These are phyloP conservation scores for Gallinago jamesoni DNA, from an alignment of 2,113 vertebrate genomes.

Conservation along the genomic window DNA sequence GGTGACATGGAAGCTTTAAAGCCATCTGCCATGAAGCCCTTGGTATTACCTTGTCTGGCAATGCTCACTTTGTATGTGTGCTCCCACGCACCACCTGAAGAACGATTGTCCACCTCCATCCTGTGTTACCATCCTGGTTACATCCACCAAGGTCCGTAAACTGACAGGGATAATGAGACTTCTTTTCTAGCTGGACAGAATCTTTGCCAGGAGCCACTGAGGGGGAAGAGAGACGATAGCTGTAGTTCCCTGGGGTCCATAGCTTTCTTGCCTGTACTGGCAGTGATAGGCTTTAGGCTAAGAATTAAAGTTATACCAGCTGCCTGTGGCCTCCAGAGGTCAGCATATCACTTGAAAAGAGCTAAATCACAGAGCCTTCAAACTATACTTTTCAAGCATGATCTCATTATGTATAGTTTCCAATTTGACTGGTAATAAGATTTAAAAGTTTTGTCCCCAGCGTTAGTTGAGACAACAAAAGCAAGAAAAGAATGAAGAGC, in stretches of 20 bases:
- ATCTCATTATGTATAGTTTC: background rate
- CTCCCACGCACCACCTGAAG: background rate
- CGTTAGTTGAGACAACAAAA: background rate
- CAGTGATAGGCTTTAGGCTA: background rate
- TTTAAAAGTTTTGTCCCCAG: background rate
- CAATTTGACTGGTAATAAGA: background rate
- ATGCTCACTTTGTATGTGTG: background rate
- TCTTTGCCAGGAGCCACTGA: background rate
- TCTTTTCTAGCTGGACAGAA: background rate
- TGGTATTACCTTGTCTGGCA: background rate
- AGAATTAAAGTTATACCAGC: background rate
- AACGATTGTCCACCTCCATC: background rate
- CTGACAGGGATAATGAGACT: background rate
- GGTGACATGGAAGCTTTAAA: background rate
- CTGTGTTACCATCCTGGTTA: background rate
- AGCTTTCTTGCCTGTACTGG: background rate
- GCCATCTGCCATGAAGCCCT: background rate
- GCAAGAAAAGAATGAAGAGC: background rate
- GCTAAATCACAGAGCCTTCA: background rate
- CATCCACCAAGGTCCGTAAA: background rate
- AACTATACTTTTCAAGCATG: background rate
- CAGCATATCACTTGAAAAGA: slow-evolving; percentile 15
- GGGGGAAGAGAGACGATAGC: background rate
- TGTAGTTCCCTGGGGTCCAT: background rate
- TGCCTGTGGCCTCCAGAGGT: slow-evolving; percentile 44